Conservation (phyloP, 2,797 vertebrate species). For the Scomberomorus guttatus region DNA sequence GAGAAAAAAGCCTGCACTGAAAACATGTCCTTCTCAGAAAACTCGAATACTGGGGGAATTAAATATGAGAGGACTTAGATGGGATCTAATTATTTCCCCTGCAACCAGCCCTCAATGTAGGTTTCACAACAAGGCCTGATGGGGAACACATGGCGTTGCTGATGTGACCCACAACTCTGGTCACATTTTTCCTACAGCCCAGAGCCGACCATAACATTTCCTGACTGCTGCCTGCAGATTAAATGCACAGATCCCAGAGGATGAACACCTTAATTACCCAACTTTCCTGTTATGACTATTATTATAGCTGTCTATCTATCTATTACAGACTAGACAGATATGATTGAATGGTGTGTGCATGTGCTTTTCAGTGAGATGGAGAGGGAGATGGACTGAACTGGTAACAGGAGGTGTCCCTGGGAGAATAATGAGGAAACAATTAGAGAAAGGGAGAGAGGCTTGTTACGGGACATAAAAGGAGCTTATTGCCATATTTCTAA, state of each 20-base stretch:
- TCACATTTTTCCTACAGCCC: slow-evolving; percentile 59
- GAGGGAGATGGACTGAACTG: neutral
- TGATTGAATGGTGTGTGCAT: slow-evolving; percentile 24
- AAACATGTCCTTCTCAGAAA: slow-evolving; percentile 52
- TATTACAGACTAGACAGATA: slow-evolving; percentile 1
- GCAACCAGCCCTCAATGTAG: slow-evolving; percentile 36
- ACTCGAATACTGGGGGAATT: slow-evolving; percentile 13
- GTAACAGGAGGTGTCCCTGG: slow-evolving; percentile 4
- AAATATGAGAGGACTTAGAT: slow-evolving; percentile 39
- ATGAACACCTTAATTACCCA: slow-evolving; percentile 14
- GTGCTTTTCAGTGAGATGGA: slow-evolving; percentile 32
- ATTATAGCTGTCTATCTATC: too few species aligned
- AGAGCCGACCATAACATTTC: slow-evolving; percentile 42
- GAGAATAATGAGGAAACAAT: slow-evolving; percentile 2
- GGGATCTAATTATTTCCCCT: slow-evolving; percentile 70
- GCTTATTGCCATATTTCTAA: slow-evolving; percentile 16
- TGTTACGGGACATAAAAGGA: neutral
- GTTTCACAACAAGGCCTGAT: slow-evolving; percentile 72
- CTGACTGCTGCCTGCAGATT: slow-evolving; percentile 47
- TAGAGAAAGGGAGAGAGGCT: slow-evolving; percentile 15
- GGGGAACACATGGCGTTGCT: slow-evolving; percentile 75
- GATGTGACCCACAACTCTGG: slow-evolving; percentile 56
- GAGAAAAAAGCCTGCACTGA: slow-evolving; percentile 4
- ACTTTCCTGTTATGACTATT: slow-evolving; percentile 11
- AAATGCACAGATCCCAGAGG: slow-evolving; percentile 22